Conservation (phyloP, 2,113 vertebrate species). For the Halichoerus grypus region DNA sequence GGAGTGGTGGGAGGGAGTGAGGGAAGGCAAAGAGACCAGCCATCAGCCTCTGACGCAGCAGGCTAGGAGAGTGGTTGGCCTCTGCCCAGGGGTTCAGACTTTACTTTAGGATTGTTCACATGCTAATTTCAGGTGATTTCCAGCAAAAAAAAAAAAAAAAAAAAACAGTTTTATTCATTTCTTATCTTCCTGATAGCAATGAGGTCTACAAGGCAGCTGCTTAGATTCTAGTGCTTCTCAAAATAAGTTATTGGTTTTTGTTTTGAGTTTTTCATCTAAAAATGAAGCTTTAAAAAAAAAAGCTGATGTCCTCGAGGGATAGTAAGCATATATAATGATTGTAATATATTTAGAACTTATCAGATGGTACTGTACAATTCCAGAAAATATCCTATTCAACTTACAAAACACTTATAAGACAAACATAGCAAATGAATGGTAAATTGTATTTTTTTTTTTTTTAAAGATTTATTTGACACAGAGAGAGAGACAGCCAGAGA, state of each 20-base stretch:
- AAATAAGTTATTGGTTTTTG: conserved; percentile 26
- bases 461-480: too few species aligned
- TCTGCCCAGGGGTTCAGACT: background rate
- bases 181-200: background rate
- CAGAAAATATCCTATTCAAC: conserved; percentile 27
- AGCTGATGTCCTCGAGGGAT: background rate
- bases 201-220: background rate
- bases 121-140: background rate
- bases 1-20: background rate
- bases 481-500: too few species aligned
- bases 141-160: background rate
- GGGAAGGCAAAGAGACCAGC: background rate
- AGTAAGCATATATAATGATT: background rate
- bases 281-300: conserved; percentile 15
- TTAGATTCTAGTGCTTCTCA: conserved; percentile 1
- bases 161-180: background rate
- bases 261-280: conserved; percentile 8
- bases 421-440: background rate
- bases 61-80: background rate
- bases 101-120: background rate
- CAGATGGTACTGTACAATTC: background rate
- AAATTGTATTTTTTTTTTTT: background rate
- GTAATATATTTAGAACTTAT: background rate
- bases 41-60: background rate
- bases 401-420: conserved; percentile 43